Base-by-base conservation (phyloP, 1,140 invertebrate species). In the Drosophila teissieri region DNA sequence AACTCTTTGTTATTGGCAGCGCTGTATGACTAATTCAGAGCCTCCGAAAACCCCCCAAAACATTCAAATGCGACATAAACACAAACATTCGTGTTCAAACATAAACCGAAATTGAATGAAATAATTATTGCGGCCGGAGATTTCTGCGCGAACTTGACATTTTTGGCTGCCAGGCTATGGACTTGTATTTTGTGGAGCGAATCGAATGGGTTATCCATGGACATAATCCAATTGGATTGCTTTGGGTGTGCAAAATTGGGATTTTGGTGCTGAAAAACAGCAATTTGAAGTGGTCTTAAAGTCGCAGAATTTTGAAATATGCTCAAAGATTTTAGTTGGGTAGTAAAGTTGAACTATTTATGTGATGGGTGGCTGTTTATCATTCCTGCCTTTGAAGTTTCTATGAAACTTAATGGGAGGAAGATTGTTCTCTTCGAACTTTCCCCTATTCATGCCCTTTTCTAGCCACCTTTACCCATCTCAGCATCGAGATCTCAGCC, bases 21-120 rank as follows among this genome's bases (percentile, higher is more conserved):
- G 62, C 48, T 74, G 64, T 78, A 85, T 86, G 82, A 85, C 82
- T 85, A 76, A 75, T 56, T 40, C 58, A 58, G 37, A 48, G 14
- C 27, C 27, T n/a, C 19, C 15, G 4, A 40, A 45, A 19, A 15
- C 36, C 56, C 27, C 42, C n/a, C n/a, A 17, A 44, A 44, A 39
- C 42, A 46, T 48, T 62, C 45, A 60, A 53, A 74, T 58, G 64
- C 57, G 46, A 75, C 64, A 80, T 68, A 63, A 86, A 76, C 78
- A 70, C 82, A 75, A 81, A 78, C 54, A 85, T 88, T 86, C 65
- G 72, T 80, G 76, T 83, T 82, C 60, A 61, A 69, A 79, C 73
- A 77, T 61, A 83, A 79, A 69, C 77, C 80, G 83, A 82, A 82
- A 65, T 83, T 77, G 83, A 82, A 88, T 83, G 80, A 88, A 89